A percentile compares a stretch with the other conserved stretches of the same genome.
These are phyloP conservation scores for Neoaliturus tenellus DNA, from an alignment of 2,888 invertebrate species.

Conservation along the genomic window DNA sequence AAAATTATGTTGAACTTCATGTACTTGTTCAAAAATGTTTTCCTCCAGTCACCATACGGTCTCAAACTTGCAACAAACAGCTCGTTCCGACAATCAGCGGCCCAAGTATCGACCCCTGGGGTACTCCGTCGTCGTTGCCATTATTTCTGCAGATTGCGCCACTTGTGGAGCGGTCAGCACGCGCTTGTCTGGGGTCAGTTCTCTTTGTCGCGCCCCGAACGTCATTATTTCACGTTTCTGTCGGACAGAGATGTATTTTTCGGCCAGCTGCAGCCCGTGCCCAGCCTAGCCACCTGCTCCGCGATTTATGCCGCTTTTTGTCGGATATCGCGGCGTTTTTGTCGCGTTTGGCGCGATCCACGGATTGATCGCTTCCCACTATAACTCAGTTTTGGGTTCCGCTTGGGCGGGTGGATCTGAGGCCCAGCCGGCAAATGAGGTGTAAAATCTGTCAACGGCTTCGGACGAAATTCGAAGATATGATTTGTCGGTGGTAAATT, in stretches of 20 bases:
- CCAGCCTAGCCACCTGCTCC: constrained; percentile 11
- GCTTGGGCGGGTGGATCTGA: not conserved
- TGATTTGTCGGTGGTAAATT: constrained; percentile 5
- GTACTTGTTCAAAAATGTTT: too few species aligned
- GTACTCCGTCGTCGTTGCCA: not conserved
- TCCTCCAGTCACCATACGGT: too few species aligned
- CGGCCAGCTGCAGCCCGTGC: constrained; percentile 30
- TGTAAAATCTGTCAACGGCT: constrained; percentile 31
- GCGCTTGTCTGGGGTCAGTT: constrained; percentile 34
- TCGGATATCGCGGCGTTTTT: constrained; percentile 16
- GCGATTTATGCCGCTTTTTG: constrained; percentile 49
- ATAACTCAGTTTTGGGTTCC: constrained; percentile 27
- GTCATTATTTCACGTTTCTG: constrained; percentile 37
- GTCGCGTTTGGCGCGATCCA: constrained; percentile 30
- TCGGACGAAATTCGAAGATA: constrained; percentile 35
- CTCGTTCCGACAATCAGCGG: constrained; percentile 10
- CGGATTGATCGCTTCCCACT: constrained; percentile 44
- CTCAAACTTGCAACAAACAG: not conserved
- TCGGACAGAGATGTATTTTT: not conserved
- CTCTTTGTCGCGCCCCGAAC: constrained; percentile 48
- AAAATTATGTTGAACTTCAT: too few species aligned
- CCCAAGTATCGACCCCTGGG: constrained; percentile 21
- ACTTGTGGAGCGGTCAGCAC: constrained; percentile 32
- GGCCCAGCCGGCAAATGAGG: constrained; percentile 35
- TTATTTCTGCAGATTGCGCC: constrained; percentile 33